These are phyloP conservation scores for Macaria notata DNA, from an alignment of 2,888 invertebrate species.

Conservation along the genomic window DNA sequence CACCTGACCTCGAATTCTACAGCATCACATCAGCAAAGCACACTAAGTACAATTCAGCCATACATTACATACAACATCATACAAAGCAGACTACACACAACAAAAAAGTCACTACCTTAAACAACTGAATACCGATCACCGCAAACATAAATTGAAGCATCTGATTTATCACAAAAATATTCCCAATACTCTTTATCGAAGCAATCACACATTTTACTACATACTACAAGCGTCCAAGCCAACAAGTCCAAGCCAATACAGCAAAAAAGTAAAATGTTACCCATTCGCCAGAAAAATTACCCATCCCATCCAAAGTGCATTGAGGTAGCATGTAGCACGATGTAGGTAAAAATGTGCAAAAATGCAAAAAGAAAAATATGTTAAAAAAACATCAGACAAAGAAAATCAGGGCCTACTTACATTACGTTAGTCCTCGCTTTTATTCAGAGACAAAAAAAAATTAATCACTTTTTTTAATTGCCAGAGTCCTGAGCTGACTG, in stretches of 20 bases:
- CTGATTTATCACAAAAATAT: conserved; percentile 99
- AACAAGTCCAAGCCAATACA: conserved; percentile 9
- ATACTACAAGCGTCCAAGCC: conserved; percentile 85
- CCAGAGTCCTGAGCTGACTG: conserved; percentile 70
- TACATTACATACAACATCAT: conserved; percentile 6
- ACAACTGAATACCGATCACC: conserved; percentile 99
- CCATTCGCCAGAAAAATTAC: conserved; percentile 49
- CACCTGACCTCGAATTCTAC: conserved; percentile 55
- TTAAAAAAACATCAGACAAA: conserved; percentile 39
- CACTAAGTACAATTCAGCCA: conserved; percentile 26
- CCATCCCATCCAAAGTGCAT: conserved; percentile 59
- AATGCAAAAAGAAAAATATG: conserved; percentile 52
- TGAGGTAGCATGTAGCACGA: conserved; percentile 50
- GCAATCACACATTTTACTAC: conserved; percentile 99
- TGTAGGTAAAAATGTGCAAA: conserved; percentile 50
- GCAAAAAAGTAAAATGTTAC: conserved; percentile 57
- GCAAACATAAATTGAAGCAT: conserved; percentile 99
- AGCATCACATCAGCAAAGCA: conserved; percentile 26
- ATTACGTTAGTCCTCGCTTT: conserved; percentile 64
- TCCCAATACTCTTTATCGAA: conserved; percentile 98
- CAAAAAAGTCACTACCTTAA: conserved; percentile 88
- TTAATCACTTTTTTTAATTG: conserved; percentile 41
- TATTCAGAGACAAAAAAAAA: conserved; percentile 40
- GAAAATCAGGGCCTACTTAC: conserved; percentile 54
- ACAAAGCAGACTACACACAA: not conserved